A percentile compares a stretch with the other conserved stretches of the same genome.
These are phyloP conservation scores for Phrynosoma platyrhinos DNA, from an alignment of 2,113 vertebrate genomes.

Conservation along the genomic window DNA sequence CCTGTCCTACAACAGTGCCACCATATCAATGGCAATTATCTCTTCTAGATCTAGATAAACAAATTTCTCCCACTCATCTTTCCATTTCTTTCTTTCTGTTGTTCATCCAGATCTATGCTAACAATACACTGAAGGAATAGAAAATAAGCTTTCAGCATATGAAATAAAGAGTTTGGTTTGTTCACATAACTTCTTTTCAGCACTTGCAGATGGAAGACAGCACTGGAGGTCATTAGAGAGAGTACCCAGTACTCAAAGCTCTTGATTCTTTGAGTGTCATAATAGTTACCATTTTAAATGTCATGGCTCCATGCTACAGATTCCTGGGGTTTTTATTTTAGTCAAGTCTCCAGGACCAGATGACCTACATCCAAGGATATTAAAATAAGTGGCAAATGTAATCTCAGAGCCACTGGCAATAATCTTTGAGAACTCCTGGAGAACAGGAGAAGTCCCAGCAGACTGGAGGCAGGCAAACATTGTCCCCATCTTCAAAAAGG, in stretches of 20 bases:
- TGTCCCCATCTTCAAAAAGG: too few relatives aligned
- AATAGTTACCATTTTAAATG: too few relatives aligned
- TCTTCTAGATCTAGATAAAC: neutral
- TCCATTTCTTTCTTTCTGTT: neutral
- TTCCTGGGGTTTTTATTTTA: too few relatives aligned
- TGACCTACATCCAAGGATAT: too few relatives aligned
- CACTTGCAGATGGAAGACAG: neutral
- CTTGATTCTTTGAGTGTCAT: neutral
- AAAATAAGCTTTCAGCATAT: neutral
- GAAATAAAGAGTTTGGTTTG: neutral
- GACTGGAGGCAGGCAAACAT: too few relatives aligned
- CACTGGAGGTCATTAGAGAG: neutral
- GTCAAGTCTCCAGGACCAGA: too few relatives aligned
- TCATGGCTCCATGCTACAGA: too few relatives aligned
- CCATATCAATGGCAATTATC: neutral
- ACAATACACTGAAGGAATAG: neutral
- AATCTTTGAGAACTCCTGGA: too few relatives aligned
- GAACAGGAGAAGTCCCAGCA: too few relatives aligned
- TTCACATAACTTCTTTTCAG: neutral
- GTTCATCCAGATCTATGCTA: neutral
- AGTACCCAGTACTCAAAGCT: neutral
- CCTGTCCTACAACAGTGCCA: neutral
- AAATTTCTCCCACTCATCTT: neutral
- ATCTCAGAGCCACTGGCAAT: too few relatives aligned
- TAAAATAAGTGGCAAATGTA: too few relatives aligned